Percentiles rank a stretch among this genome's conserved stretches.
Conservation (phyloP, 2,113 vertebrate genomes). For the Carollia perspicillata region DNA sequence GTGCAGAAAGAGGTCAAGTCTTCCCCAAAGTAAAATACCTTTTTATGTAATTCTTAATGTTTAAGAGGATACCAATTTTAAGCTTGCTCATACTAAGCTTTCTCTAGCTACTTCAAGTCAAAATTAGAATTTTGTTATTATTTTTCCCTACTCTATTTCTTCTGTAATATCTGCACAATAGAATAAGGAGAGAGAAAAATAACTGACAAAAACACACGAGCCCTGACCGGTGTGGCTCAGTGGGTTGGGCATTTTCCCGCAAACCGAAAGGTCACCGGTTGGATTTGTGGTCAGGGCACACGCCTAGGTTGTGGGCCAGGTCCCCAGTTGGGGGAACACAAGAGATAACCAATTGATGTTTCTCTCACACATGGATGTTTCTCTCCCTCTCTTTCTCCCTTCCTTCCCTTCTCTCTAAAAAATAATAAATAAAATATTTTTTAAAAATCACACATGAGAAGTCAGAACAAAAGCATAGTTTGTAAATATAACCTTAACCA, state of each 20-base stretch:
- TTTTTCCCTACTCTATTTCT: background rate
- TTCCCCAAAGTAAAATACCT: conserved; percentile 4
- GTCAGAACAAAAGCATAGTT: background rate
- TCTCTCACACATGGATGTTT: too few species aligned
- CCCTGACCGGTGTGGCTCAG: too few species aligned
- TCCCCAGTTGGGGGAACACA: too few species aligned
- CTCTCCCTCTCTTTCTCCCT: too few species aligned
- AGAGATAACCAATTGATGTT: too few species aligned
- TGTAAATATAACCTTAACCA: background rate
- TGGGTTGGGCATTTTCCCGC: too few species aligned
- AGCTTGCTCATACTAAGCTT: background rate
- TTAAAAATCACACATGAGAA: background rate
- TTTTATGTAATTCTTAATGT: background rate
- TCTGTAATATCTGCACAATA: background rate
- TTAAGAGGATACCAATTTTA: background rate
- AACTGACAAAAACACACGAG: background rate
- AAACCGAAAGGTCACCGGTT: too few species aligned
- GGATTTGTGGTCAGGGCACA: too few species aligned
- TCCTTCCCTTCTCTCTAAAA: too few species aligned
- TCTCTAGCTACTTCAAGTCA: background rate
- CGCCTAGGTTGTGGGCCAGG: too few species aligned
- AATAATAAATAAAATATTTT: too few species aligned
- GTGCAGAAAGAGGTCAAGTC: background rate
- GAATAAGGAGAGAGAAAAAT: background rate
- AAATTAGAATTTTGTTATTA: background rate